Percentiles rank a stretch among this genome's conserved stretches.
phyloP scores from a whole-genome alignment of 2,888 invertebrate species.

The Caenorhabditis sulstoni region DNA sequence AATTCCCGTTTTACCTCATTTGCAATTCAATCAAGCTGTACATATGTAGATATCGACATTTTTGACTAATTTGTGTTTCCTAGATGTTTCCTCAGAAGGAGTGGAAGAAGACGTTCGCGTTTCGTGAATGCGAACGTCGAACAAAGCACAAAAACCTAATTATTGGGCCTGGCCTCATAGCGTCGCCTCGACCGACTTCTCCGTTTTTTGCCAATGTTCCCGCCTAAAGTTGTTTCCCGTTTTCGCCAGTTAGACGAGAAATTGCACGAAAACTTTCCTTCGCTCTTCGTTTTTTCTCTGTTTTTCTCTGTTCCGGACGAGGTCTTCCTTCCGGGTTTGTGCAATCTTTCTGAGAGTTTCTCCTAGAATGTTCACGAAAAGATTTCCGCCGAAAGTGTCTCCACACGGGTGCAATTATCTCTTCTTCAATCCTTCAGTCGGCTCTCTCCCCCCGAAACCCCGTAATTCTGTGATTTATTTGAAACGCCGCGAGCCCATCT shows the following conservation, averaged over 20 bases:
- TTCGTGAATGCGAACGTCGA: no score
- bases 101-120: no score
- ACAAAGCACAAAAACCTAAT: slow-evolving; percentile 40
- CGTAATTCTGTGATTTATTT: slow-evolving; percentile 49
- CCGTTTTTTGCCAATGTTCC: slow-evolving; percentile 12
- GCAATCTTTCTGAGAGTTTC: background rate
- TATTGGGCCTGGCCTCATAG: slow-evolving; percentile 23
- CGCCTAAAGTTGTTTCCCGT: slow-evolving; percentile 29
- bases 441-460: slow-evolving; percentile 37
- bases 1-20: slow-evolving; percentile 57
- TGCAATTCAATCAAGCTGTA: slow-evolving; percentile 51
- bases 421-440: slow-evolving; percentile 1
- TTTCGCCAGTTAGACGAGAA: slow-evolving; percentile 7
- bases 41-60: slow-evolving; percentile 20
- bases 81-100: background rate
- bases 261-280: slow-evolving; percentile 9
- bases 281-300: background rate
- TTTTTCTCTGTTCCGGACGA: background rate
- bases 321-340: background rate
- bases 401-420: background rate
- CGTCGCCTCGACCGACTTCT: slow-evolving; percentile 16
- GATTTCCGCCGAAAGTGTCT: no score
- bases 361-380: no score
- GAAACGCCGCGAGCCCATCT: slow-evolving; percentile 10
- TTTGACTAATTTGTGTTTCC: slow-evolving; percentile 18